These are phyloP conservation scores for Sinopyrophorus schimmeli DNA, from an alignment of 2,888 invertebrate genomes.

Conservation along the genomic window DNA sequence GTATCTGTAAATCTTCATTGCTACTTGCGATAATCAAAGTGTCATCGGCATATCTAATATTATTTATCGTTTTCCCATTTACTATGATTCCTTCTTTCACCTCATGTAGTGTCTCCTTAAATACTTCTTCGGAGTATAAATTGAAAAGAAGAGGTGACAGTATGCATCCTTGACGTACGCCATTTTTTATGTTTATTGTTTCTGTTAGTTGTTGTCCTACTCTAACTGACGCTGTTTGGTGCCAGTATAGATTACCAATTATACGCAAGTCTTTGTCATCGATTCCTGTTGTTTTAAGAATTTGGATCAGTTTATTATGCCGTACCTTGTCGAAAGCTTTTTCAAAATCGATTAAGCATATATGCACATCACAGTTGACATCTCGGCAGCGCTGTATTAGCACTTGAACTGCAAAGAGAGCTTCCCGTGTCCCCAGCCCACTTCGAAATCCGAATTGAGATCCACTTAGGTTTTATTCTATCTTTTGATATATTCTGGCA, in stretches of 20 bases:
- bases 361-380: constrained; percentile 10
- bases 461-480: constrained; percentile 9
- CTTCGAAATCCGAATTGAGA: constrained; percentile 9
- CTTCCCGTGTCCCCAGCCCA: constrained; percentile 8
- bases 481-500: constrained; percentile 12
- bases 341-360: no score
- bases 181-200: background rate
- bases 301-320: no score
- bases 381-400: constrained; percentile 1
- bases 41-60: constrained; percentile 11
- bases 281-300: background rate
- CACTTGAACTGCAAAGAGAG: constrained; percentile 9
- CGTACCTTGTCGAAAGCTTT: no score
- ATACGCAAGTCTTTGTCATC: constrained; percentile 2
- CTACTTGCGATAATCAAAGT: constrained; percentile 2
- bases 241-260: no score
- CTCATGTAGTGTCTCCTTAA: background rate
- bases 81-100: constrained; percentile 2
- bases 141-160: constrained; percentile 3
- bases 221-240: constrained; percentile 5
- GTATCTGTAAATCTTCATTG: constrained; percentile 6
- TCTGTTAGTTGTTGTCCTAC: constrained; percentile 6
- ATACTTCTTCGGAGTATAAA: constrained; percentile 2
- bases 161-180: background rate
- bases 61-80: constrained; percentile 3